Evolutionary conservation across 53 echinoderm and acorn worm genomes (phyloP).

Genomic region (Temnopleurus reevesii): DNA sequence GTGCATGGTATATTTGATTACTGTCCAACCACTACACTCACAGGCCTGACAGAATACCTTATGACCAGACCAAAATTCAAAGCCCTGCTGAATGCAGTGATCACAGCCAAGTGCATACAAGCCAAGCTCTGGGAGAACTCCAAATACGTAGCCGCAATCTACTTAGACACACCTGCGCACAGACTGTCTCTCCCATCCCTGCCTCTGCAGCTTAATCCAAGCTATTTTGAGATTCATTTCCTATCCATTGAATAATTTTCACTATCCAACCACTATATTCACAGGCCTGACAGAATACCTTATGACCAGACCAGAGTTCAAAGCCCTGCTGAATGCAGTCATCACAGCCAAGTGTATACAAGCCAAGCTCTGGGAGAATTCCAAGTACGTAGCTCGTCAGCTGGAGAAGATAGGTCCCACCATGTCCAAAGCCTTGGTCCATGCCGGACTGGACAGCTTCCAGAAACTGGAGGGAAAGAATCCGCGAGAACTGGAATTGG

Average conservation of each 20-base stretch:
- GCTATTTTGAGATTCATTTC: too few relatives aligned
- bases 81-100: slow-evolving; percentile 67
- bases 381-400: slow-evolving; percentile 74
- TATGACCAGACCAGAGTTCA: slow-evolving; percentile 67
- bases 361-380: slow-evolving; percentile 90
- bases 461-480: slow-evolving; percentile 76
- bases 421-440: slow-evolving; percentile 77
- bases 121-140: slow-evolving; percentile 92
- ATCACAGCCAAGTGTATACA: slow-evolving; percentile 77
- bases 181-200: too few relatives aligned
- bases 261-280: too few relatives aligned
- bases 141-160: slow-evolving; percentile 72
- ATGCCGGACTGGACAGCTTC: slow-evolving; percentile 79
- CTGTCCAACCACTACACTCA: not conserved
- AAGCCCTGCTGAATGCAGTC: slow-evolving; percentile 69
- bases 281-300: slow-evolving; percentile 77
- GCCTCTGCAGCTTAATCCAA: too few relatives aligned
- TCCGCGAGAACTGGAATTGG: slow-evolving; percentile 87
- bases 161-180: too few relatives aligned
- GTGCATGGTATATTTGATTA: too few relatives aligned
- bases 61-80: slow-evolving; percentile 69
- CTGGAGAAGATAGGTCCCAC: slow-evolving; percentile 85
- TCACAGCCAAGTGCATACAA: slow-evolving; percentile 76
- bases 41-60: slow-evolving; percentile 78
- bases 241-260: too few relatives aligned